Evolutionary conservation across 2,888 invertebrate genomes (phyloP).

Genomic region (Hypomecis punctinalis): DNA sequence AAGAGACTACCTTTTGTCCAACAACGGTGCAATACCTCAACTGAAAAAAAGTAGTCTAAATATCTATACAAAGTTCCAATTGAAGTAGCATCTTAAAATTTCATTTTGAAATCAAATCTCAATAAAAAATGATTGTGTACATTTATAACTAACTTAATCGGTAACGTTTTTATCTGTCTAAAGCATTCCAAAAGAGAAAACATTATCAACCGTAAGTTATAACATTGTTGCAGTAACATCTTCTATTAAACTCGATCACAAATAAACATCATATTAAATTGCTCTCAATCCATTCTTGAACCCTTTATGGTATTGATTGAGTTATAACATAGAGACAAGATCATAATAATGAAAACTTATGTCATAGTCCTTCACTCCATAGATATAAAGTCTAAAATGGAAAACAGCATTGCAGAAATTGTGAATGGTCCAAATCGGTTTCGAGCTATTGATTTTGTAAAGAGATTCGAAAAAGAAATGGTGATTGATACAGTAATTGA

Average conservation of each 20-base stretch:
- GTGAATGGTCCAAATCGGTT: constrained; percentile 69
- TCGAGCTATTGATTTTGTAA: constrained; percentile 56
- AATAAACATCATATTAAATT: constrained; percentile 64
- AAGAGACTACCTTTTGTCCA: too few relatives aligned
- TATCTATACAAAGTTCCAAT: too few relatives aligned
- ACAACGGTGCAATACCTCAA: too few relatives aligned
- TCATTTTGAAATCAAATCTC: too few relatives aligned
- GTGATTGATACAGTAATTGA: constrained; percentile 55
- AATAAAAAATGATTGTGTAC: too few relatives aligned
- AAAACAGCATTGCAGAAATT: constrained; percentile 49
- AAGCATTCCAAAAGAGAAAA: constrained; percentile 5
- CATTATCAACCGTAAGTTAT: constrained; percentile 9
- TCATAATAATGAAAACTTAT: constrained; percentile 17
- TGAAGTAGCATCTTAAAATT: too few relatives aligned
- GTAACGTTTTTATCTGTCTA: neutral
- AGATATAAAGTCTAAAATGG: constrained; percentile 28
- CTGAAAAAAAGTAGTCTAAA: too few relatives aligned
- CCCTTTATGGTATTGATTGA: constrained; percentile 66
- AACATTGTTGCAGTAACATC: constrained; percentile 14
- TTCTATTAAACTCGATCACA: constrained; percentile 41
- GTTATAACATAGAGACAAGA: constrained; percentile 66
- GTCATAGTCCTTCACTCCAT: neutral
- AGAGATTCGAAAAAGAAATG: constrained; percentile 52
- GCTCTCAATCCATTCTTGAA: constrained; percentile 52
- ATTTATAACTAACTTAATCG: too few relatives aligned